Base-by-base conservation (phyloP, 92 coral and sea anemone genomes). In the Parazoanthus atlanticus region DNA sequence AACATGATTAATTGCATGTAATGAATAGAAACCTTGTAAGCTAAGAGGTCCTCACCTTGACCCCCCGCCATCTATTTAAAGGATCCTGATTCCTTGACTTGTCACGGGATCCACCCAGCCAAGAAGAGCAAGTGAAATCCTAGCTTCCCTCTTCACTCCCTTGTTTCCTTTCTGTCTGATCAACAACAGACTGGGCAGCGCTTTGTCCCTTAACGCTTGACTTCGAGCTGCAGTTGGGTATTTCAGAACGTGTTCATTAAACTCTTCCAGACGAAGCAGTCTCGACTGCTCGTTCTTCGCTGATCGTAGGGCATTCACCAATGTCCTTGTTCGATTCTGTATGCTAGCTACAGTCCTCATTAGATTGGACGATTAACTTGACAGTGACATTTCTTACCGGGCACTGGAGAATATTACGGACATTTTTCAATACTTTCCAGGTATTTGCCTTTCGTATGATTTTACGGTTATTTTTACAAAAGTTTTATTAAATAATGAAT, bases 1-100 rank as follows among this genome's bases (percentile, higher is more conserved):
- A n/a, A n/a, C n/a, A n/a, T n/a, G n/a, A n/a, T n/a, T n/a, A n/a
- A n/a, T n/a, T n/a, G n/a, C n/a, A n/a, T n/a, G n/a, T n/a, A n/a
- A n/a, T n/a, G n/a, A n/a, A n/a, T n/a, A n/a, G n/a, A n/a, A n/a
- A n/a, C n/a, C n/a, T n/a, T n/a, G n/a, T n/a, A n/a, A n/a, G n/a
- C 4, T 40, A 40, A 40, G 43, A 40, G 43, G 6, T 40, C 6
- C 72, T 52, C 90, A 95, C 99, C 99, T 93, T 78, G 99, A 92
- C 8, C 99, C 99, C 30, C 99, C 99, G 25, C 99, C 99, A 87
- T 97, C 99, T 85, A 97, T 97, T 43, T 95, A 91, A 82, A 97
- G 85, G 47, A 97, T 92, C 36, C 94, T 92, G 72, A 97, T 91
- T 2, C 99, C 99, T 74, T 81, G 85, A 30, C 99, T 94, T 49